Base-by-base conservation (phyloP, 2,113 vertebrate genomes). In the Electrona antarctica region DNA sequence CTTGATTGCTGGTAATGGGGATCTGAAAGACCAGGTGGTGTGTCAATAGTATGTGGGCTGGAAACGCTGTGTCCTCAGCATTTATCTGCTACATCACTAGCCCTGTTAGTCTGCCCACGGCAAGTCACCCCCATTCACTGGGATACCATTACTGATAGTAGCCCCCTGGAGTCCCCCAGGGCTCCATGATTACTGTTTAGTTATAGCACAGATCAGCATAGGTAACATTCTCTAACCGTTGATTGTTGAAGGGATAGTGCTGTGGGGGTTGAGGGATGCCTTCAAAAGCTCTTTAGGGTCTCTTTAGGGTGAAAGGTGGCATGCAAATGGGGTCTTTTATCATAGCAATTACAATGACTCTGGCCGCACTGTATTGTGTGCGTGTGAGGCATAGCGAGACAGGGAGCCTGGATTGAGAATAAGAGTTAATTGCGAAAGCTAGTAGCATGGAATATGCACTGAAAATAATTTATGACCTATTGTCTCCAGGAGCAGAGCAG, bases 251-350 rank as follows among this genome's bases (percentile, higher is more conserved):
- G 79, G 60, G 60, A 76, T 79, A 69, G 78, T 51, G 70, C 69
- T 55, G 60, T 66, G 69, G 81, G 74, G 65, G 74, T 73, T 55
- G 47, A 78, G 73, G 58, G 74, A 71, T 67, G 69, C 77, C 75
- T 78, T 84, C 76, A 69, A 73, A 87, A 84, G 77, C 80, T 85
- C 84, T 84, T 85, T 73, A 78, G 73, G 83, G 77, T 73, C 74
- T 79, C 74, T 78, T 80, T 41, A 41, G 33, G 76, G 76, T 83
- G 79, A 80, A 86, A 87, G 79, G 82, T 87, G 80, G 80, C 86
- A 87, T 85, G 87, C 83, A 90, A 86, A 90, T 92, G 67, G 63
- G 67, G 75, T 77, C 85, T 60, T 81, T 87, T 87, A 87, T 86
- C 68, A 69, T 77, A 73, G 60, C 67, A 83, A 80, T 88, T 83